A percentile compares a stretch with the other conserved stretches of the same genome.
Evolutionary conservation across 1,140 invertebrate species (phyloP).

Genomic region (Trachymyrmex septentrionalis): DNA sequence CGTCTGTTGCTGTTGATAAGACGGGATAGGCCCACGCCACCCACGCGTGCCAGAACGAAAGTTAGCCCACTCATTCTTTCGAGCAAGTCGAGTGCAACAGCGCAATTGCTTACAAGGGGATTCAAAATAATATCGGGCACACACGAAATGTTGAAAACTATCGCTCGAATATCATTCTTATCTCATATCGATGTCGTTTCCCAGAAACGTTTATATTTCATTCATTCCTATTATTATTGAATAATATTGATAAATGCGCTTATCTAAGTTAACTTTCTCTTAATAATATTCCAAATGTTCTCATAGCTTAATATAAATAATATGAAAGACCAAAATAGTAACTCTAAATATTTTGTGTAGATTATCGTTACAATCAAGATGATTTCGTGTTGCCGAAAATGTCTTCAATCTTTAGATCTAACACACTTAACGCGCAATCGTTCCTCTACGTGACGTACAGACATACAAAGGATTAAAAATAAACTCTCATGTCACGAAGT

Average conservation of each 20-base stretch:
- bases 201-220: background rate
- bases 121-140: conserved; percentile 20
- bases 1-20: conserved; percentile 77
- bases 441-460: background rate
- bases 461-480: conserved; percentile 29
- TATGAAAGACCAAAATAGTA: background rate
- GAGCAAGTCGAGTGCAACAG: conserved; percentile 12
- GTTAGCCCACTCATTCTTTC: conserved; percentile 61
- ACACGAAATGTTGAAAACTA: background rate
- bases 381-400: background rate
- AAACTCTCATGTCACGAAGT: background rate
- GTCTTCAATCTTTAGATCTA: conserved; percentile 14
- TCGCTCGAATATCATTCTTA: background rate
- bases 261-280: background rate
- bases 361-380: background rate
- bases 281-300: background rate
- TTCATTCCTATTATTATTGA: background rate
- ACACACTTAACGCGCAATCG: background rate
- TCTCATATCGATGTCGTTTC: background rate
- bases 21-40: conserved; percentile 73
- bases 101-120: conserved; percentile 27
- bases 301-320: background rate
- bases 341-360: background rate
- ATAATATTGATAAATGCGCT: conserved; percentile 10
- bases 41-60: conserved; percentile 67